A percentile compares a stretch with the other conserved stretches of the same genome.
phyloP scores from a whole-genome alignment of 2,113 vertebrate species.

The Carassius gibelio region DNA sequence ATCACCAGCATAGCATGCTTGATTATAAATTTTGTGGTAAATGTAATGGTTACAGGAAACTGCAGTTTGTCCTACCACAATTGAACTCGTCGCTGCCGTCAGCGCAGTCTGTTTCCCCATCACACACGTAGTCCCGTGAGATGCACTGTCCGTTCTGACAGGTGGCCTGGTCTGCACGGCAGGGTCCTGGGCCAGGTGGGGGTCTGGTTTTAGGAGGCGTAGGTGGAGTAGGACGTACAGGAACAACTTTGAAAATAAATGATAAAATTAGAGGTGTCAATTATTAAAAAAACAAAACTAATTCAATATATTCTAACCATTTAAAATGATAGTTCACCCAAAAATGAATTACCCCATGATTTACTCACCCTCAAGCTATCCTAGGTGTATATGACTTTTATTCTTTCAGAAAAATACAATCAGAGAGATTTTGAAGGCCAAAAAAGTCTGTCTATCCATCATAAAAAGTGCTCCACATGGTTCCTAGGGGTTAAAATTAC shows the following conservation, averaged over 20 bases:
- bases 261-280: background rate
- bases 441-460: no score
- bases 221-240: conserved; percentile 18
- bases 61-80: conserved; percentile 76
- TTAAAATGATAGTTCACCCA: no score
- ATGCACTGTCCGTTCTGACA: conserved; percentile 85
- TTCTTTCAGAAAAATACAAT: no score
- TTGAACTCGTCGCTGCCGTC: conserved; percentile 86
- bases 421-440: no score
- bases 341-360: no score
- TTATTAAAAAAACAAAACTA: background rate
- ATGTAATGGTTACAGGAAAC: background rate
- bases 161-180: conserved; percentile 76
- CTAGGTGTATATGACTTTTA: background rate
- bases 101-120: conserved; percentile 83
- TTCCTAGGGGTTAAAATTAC: no score
- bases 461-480: no score
- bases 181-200: conserved; percentile 63
- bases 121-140: conserved; percentile 84
- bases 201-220: conserved; percentile 21
- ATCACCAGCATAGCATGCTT: background rate
- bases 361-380: no score
- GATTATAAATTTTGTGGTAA: background rate
- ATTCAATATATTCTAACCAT: background rate
- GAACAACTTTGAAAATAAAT: background rate